A percentile compares a stretch with the other conserved stretches of the same genome.
phyloP scores from a whole-genome alignment of 2,888 invertebrate species.

The Neoitamus cyanurus region DNA sequence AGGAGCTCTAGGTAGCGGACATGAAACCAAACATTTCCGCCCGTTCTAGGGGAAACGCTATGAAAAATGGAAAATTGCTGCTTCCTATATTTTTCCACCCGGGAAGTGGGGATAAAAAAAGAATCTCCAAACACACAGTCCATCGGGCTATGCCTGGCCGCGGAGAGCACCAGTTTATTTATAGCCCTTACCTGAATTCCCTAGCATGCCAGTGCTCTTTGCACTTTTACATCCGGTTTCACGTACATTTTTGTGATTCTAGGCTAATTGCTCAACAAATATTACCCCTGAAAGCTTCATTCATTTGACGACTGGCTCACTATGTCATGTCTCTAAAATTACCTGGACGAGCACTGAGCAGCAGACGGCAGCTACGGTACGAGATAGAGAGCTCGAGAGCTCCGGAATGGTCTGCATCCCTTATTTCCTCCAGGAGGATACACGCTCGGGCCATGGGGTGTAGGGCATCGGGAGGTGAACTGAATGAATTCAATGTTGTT shows the following conservation, averaged over 20 bases:
- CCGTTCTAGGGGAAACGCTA: not conserved
- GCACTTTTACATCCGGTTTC: conserved; percentile 25
- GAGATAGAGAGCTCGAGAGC: not conserved
- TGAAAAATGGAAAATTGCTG: conserved; percentile 11
- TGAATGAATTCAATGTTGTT: conserved; percentile 5
- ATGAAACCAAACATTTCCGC: conserved; percentile 31
- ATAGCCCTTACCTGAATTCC: conserved; percentile 17
- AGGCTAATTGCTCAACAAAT: conserved; percentile 46
- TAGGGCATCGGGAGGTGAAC: not conserved
- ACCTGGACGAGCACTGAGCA: not conserved
- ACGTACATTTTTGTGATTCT: conserved; percentile 41
- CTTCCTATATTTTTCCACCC: conserved; percentile 25
- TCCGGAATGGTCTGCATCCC: not conserved
- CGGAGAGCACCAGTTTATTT: conserved; percentile 6
- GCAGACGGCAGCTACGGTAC: not conserved
- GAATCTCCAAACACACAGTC: not conserved
- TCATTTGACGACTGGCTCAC: conserved; percentile 18
- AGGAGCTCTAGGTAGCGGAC: not conserved
- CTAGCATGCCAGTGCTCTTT: not conserved
- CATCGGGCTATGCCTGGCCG: not conserved
- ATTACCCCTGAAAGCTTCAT: conserved; percentile 39
- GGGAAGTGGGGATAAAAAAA: not conserved
- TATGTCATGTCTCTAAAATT: conserved; percentile 28
- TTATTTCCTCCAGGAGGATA: not conserved
- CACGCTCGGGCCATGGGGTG: not conserved